Evolutionary conservation across 2,888 invertebrate genomes (phyloP).

Genomic region (Athrips mouffetella): DNA sequence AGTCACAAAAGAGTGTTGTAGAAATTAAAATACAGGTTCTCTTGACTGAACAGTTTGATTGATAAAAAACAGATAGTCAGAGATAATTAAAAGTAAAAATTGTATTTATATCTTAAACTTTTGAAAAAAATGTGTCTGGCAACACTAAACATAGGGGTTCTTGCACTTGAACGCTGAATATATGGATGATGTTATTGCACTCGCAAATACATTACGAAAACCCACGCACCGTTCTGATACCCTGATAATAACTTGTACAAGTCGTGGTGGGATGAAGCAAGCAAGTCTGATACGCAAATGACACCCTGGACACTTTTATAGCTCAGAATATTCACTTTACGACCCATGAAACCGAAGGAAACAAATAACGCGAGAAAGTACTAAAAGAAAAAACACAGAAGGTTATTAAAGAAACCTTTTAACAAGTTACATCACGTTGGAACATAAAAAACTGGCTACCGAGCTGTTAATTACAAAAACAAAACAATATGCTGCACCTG

Average conservation of each 20-base stretch:
- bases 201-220: conserved; percentile 12
- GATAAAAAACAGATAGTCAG: no score
- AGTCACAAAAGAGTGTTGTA: no score
- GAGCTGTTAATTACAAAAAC: conserved; percentile 28
- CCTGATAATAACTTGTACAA: conserved; percentile 5
- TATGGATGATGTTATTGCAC: conserved; percentile 34
- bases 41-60: no score
- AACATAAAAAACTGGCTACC: conserved; percentile 19
- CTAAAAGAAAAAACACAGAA: conserved; percentile 11
- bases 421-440: conserved; percentile 16
- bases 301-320: conserved; percentile 7
- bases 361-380: conserved; percentile 2
- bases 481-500: conserved; percentile 26
- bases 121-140: no score
- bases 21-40: no score
- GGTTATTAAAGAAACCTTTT: conserved; percentile 16
- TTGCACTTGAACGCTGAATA: conserved; percentile 27
- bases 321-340: not conserved
- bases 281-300: conserved; percentile 8
- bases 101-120: no score
- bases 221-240: conserved; percentile 9
- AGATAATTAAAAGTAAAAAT: no score
- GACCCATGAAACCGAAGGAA: not conserved
- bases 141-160: no score
- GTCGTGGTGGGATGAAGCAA: conserved; percentile 5